Percentiles rank a stretch among this genome's conserved stretches.
These are phyloP conservation scores for Poeciliopsis retropinna DNA, from an alignment of 2,113 vertebrate species.

Conservation along the genomic window DNA sequence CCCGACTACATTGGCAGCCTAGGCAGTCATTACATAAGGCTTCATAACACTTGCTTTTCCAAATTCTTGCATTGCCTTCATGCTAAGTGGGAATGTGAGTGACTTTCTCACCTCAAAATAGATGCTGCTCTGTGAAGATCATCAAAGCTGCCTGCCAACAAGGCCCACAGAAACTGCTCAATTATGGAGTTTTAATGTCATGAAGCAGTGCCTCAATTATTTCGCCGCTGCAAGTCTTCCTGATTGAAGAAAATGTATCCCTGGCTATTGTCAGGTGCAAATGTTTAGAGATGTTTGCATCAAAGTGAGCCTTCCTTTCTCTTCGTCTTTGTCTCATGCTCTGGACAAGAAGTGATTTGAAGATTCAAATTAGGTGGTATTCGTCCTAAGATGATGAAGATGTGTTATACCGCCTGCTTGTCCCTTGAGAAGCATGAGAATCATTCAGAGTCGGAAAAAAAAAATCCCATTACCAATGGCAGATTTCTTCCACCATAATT, in stretches of 20 bases:
- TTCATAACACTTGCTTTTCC: conserved; percentile 45
- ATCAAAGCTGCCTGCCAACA: conserved; percentile 29
- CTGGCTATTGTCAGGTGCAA: conserved; percentile 33
- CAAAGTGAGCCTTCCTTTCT: conserved; percentile 7
- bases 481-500: conserved; percentile 76
- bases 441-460: conserved; percentile 67
- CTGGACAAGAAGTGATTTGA: conserved; percentile 55
- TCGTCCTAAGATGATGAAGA: conserved; percentile 61
- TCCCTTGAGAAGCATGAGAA: conserved; percentile 77
- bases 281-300: conserved; percentile 48
- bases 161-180: conserved; percentile 18
- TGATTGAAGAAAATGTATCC: conserved; percentile 28
- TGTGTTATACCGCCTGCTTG: conserved; percentile 62
- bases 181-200: conserved; percentile 27
- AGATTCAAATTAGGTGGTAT: conserved; percentile 68
- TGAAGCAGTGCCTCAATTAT: conserved; percentile 37
- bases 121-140: conserved; percentile 52
- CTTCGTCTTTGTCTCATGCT: conserved; percentile 29
- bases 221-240: conserved; percentile 19
- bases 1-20: conserved; percentile 29
- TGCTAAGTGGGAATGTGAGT: conserved; percentile 43
- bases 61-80: conserved; percentile 31
- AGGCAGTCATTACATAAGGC: conserved; percentile 24
- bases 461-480: conserved; percentile 76
- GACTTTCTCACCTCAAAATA: conserved; percentile 61